Base-by-base conservation (phyloP, 2,113 vertebrate species). In the Corvus moneduloides region DNA sequence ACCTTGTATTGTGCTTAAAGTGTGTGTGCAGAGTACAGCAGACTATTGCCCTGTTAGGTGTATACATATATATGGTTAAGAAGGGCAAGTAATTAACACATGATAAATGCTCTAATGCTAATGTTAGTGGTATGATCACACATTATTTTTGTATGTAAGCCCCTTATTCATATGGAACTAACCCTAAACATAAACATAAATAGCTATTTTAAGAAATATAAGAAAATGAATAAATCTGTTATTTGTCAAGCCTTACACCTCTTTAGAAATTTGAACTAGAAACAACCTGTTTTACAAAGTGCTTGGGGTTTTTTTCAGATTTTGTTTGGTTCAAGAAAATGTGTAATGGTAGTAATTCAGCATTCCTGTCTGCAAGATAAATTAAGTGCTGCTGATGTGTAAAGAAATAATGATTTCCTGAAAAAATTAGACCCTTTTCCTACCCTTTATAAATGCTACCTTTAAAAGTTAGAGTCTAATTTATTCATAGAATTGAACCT, bases 261-360 rank as follows among this genome's bases (percentile, higher is more conserved):
- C 7, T 26, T 71, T 37, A 48, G 48, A 73, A 76, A 68, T 63
- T 28, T 59, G 18, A 64, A 24, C 6, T 68, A 80, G 44, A 68
- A 73, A 39, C 26, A 73, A 35, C 2, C 1, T 73, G 3, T 55
- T 17, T 80, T 72, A n/a, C 10, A 52, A 72, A 23, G 19, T n/a
- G 2, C 14, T 83, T 86, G 9, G 0, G 9, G 0, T 0, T 43
- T 18, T 76, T 69, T 41, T 1, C 27, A 37, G 58, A 9, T 89
- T 91, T 75, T 76, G 1, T 80, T 91, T 80, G 9, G 18, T 46
- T 77, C 20, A 84, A 19, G 18, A 68, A 89, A 91, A 69, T 41
- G 2, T n/a, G 16, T 73, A 56, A 4, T 22, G 22, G 15, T 80
- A 59, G 19, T 43, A 61, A 77, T 81, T 81, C 32, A 91, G 30